Evolutionary conservation across 1,140 invertebrate species (phyloP).

Genomic region (Zeugodacus cucurbitae): DNA sequence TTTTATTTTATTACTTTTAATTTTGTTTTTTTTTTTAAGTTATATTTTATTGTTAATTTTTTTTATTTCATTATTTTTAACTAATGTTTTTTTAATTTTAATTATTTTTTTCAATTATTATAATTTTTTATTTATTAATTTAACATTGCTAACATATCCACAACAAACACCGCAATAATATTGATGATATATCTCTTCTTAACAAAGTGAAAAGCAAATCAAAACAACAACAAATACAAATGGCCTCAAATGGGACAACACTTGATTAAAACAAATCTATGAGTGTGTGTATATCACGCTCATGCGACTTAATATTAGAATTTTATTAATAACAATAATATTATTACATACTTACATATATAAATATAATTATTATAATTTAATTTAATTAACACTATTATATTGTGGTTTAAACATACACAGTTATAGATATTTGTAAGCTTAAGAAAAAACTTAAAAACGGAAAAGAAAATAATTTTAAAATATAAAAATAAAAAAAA

Average conservation of each 20-base stretch:
- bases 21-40: too few species aligned
- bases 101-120: too few species aligned
- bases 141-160: not conserved
- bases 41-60: too few species aligned
- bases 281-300: too few species aligned
- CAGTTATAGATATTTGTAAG: not conserved
- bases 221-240: not conserved
- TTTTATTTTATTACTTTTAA: too few species aligned
- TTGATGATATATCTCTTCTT: not conserved
- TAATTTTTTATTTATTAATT: not conserved
- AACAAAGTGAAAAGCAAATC: not conserved
- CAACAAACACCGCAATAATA: not conserved
- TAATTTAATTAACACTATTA: not conserved
- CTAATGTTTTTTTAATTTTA: too few species aligned
- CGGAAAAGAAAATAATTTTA: not conserved
- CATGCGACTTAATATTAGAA: not conserved
- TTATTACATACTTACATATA: not conserved
- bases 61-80: too few species aligned
- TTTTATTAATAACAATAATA: constrained; percentile 14
- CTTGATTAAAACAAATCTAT: too few species aligned
- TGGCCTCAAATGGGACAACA: too few species aligned
- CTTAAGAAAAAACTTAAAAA: not conserved
- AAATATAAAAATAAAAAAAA: not conserved
- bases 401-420: not conserved
- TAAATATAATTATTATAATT: not conserved